Base-by-base conservation (phyloP, 2,797 vertebrate genomes). In the Falco berigora region DNA sequence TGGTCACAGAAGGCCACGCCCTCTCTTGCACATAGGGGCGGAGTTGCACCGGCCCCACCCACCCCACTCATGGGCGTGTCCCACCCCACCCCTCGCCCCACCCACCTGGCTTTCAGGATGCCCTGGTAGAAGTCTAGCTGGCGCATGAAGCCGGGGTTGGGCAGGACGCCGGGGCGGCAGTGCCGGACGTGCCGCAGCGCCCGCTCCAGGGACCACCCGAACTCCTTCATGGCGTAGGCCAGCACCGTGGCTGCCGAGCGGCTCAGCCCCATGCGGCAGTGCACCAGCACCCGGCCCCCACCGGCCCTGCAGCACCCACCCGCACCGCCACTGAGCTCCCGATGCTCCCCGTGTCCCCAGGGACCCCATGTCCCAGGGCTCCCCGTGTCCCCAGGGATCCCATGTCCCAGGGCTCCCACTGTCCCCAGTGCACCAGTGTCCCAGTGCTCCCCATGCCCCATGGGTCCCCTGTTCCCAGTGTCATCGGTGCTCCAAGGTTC, bases 261-360 rank as follows among this genome's bases (percentile, higher is more conserved):
- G 77, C 99, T 99, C 95, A 99, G 98, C 2, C 99, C 99, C 99
- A 99, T 99, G 95, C 99, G 99, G 94, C 99, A 99, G 97, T 99
- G 99, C 58, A 99, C 99, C 85, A 99, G 96, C 49, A 98, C 98
- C 1, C 98, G 98, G 84, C 98, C 98, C 18, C 98, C 98, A 14
- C 94, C 96, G 2, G 97, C 97, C 96, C 99, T 99, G 94, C 5
- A 42, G 42, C 32, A 53, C 25, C 73, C 24, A 2, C 17, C 3
- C 5, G 10, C 6, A 8, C 59, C 61, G 72, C 19, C 78, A 69
- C 50, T 12, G 3, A 1, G 28, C 19, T 34, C 80, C 25, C 0
- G 11, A 34, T 12, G 23, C 16, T 1, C 36, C 16, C 38, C 22
- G 5, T 20, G 16, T 9, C 23, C 27, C 18, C 32, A 13, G 7